Evolutionary conservation across 1,140 invertebrate genomes (phyloP).

Genomic region (Drosophila bifasciata): DNA sequence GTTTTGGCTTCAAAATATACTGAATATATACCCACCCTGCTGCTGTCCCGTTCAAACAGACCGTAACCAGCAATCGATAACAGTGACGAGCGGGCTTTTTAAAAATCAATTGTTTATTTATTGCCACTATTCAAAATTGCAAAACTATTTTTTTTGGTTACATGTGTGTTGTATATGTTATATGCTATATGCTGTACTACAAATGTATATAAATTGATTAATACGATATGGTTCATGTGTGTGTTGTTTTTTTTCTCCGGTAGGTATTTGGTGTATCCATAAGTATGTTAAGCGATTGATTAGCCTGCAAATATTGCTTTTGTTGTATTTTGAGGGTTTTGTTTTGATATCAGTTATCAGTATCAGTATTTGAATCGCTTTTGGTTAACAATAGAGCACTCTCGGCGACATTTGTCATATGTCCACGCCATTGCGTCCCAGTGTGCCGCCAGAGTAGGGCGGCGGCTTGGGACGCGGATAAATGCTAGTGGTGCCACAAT

Average conservation of each 20-base stretch:
- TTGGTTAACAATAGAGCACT: conserved; percentile 75
- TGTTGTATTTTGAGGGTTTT: conserved; percentile 3
- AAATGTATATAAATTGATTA: conserved; percentile 36
- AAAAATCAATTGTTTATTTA: conserved; percentile 39
- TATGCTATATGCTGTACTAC: too few species aligned
- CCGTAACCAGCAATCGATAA: background rate
- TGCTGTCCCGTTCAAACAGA: too few species aligned
- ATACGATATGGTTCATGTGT: conserved; percentile 48
- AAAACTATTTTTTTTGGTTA: conserved; percentile 36
- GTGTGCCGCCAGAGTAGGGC: conserved; percentile 75
- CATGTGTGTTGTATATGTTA: conserved; percentile 14
- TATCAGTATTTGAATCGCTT: background rate
- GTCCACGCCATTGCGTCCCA: conserved; percentile 68
- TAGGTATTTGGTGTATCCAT: too few species aligned
- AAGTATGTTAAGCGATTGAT: conserved; percentile 19
- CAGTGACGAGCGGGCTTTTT: background rate
- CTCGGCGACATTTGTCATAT: conserved; percentile 83
- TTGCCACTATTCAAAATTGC: conserved; percentile 31
- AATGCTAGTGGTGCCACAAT: conserved; percentile 64
- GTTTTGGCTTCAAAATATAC: too few species aligned
- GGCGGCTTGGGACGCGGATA: conserved; percentile 81
- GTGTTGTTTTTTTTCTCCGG: conserved; percentile 5
- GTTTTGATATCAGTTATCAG: background rate
- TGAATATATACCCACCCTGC: too few species aligned
- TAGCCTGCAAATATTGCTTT: conserved; percentile 58